A percentile compares a stretch with the other conserved stretches of the same genome.
These are phyloP conservation scores for Cherax destructor DNA, from an alignment of 1,140 invertebrate species.

Conservation along the genomic window DNA sequence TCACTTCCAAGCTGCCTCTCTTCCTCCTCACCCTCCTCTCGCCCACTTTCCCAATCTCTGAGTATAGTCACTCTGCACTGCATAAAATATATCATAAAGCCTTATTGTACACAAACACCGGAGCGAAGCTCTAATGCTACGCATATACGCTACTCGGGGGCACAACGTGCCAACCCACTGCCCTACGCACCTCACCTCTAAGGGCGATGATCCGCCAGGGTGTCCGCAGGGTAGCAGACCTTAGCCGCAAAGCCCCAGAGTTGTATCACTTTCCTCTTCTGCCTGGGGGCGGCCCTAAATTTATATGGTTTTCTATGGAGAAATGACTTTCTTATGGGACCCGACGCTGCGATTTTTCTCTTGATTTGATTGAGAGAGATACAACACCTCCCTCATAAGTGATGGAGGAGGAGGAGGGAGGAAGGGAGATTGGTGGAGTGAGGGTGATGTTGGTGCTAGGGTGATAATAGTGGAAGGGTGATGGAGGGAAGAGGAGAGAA, in stretches of 20 bases:
- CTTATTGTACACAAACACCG: not conserved
- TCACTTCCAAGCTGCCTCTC: no score
- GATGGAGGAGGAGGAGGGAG: not conserved
- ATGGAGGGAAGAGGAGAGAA: no score
- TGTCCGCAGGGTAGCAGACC: no score
- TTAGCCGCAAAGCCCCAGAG: no score
- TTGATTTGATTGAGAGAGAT: not conserved
- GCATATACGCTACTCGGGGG: not conserved
- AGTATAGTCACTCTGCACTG: not conserved
- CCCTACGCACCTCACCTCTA: not conserved
- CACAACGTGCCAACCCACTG: not conserved
- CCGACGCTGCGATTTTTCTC: not conserved
- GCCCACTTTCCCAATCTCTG: no score
- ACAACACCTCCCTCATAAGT: not conserved
- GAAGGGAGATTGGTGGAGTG: no score
- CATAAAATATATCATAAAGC: conserved; percentile 4
- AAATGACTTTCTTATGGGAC: not conserved
- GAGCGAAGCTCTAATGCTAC: not conserved
- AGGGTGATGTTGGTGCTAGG: not conserved
- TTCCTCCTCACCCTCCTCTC: not conserved
- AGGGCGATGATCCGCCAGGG: no score
- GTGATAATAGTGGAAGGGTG: not conserved
- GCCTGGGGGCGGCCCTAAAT: not conserved
- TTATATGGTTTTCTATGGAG: not conserved
- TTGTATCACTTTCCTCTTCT: not conserved